Base-by-base conservation (phyloP, 2,888 invertebrate genomes). In the Eristalis pertinax region DNA sequence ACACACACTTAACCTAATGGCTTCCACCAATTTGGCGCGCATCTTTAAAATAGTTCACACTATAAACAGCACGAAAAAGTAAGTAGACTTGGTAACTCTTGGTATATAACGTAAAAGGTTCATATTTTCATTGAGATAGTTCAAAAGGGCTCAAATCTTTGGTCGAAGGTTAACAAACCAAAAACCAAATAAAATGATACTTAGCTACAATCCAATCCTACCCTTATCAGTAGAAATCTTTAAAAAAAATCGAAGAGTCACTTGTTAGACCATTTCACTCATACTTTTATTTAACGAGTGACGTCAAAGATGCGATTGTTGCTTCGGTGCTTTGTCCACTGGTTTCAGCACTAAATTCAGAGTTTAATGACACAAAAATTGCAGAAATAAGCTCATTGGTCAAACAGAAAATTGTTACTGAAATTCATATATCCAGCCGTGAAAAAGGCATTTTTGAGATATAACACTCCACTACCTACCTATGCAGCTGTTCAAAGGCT, bases 101-200 rank as follows among this genome's bases (percentile, higher is more conserved):
- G 35, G 35, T 35, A 63, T 63, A 8, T 32, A 63, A 63, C 35
- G 35, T 32, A 67, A 70, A n/a, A n/a, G n/a, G n/a, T n/a, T n/a
- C 64, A 70, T 19, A 24, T 58, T 38, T 29, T n/a, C n/a, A 13
- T 50, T 67, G 58, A 68, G 56, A 63, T 68, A 50, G 62, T 78
- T 22, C 63, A 63, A 38, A 78, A 29, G 26, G 79, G 69, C 22
- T 63, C 69, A 8, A 64, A 67, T 32, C 38, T 85, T 32, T 85
- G 76, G 84, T 58, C 19, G 4, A 75, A 70, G 26, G 79, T 67
- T 8, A n/a, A n/a, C n/a, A n/a, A n/a, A 11, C 2, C 56, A 56
- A 32, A 15, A 35, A 10, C 19, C 13, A 19, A 38, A 69, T n/a
- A 69, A 56, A 29, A 32, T 11, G 10, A 69, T 69, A 24, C 24